phyloP scores from a whole-genome alignment of 2,797 vertebrate species.

The Siniperca undulata region DNA sequence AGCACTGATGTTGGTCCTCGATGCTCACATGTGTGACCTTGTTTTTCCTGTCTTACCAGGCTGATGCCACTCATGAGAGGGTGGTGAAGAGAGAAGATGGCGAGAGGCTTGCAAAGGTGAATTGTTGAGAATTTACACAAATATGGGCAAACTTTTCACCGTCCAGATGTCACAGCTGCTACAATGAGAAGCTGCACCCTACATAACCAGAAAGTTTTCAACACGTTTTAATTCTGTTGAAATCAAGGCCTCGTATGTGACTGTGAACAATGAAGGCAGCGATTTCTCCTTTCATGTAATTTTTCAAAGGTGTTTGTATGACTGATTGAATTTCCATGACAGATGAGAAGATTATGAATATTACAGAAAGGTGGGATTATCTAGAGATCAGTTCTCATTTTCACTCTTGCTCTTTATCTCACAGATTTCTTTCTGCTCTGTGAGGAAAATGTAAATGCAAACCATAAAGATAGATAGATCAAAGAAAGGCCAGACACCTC shows the following conservation, averaged over 20 bases:
- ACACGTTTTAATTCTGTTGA: neutral
- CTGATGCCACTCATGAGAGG: conserved; percentile 91
- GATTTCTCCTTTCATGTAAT: conserved; percentile 3
- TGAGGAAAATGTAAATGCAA: conserved; percentile 33
- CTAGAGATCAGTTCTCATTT: conserved; percentile 26
- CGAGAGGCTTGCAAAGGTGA: conserved; percentile 94
- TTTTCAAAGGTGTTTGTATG: conserved; percentile 21
- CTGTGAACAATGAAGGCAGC: neutral
- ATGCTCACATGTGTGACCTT: conserved; percentile 25
- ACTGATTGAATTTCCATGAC: conserved; percentile 28
- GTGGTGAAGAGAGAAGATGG: conserved; percentile 94
- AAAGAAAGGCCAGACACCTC: neutral
- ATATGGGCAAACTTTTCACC: neutral
- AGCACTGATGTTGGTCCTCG: neutral
- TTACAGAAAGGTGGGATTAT: conserved; percentile 25
- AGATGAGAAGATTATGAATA: conserved; percentile 23
- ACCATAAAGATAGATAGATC: conserved; percentile 19
- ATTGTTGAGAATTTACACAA: neutral
- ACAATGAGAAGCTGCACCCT: neutral
- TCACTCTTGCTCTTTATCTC: conserved; percentile 17
- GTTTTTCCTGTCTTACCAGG: conserved; percentile 77
- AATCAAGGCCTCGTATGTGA: neutral
- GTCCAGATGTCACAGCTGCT: neutral
- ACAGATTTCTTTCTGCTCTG: conserved; percentile 2
- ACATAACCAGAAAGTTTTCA: neutral